Conservation (phyloP, 64 coral and sea anemone species). For the Montipora sp. region DNA sequence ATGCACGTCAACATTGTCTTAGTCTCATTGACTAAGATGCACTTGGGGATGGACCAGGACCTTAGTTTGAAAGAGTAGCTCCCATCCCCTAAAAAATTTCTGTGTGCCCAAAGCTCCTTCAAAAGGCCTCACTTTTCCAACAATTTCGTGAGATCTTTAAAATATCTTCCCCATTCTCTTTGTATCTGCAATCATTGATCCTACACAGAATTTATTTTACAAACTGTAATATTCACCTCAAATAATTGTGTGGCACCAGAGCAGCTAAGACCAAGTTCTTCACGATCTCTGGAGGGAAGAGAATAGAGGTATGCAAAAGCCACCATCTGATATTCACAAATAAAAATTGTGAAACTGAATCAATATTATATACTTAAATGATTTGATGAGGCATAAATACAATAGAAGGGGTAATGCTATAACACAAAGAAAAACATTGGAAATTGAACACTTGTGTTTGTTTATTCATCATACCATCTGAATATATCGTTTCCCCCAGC, state of each 20-base stretch:
- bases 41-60: slow-evolving; percentile 6
- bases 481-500: background rate
- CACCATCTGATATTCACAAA: slow-evolving; percentile 42
- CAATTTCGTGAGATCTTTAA: background rate
- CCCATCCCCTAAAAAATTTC: background rate
- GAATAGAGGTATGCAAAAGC: slow-evolving; percentile 42
- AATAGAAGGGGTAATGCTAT: too few relatives aligned
- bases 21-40: background rate
- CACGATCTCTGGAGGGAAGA: slow-evolving; percentile 52
- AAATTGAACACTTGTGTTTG: too few relatives aligned
- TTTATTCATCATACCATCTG: background rate
- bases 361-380: background rate
- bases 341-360: slow-evolving; percentile 45
- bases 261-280: slow-evolving; percentile 59
- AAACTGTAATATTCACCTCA: slow-evolving; percentile 28
- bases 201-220: background rate
- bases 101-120: background rate
- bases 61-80: background rate
- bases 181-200: slow-evolving; percentile 15
- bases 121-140: slow-evolving; percentile 1
- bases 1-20: background rate
- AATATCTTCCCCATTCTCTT: slow-evolving; percentile 10
- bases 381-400: too few relatives aligned
- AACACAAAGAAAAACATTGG: too few relatives aligned
- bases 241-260: slow-evolving; percentile 64